Evolutionary conservation across 2,113 vertebrate species (phyloP).

Genomic region (Indri indri): DNA sequence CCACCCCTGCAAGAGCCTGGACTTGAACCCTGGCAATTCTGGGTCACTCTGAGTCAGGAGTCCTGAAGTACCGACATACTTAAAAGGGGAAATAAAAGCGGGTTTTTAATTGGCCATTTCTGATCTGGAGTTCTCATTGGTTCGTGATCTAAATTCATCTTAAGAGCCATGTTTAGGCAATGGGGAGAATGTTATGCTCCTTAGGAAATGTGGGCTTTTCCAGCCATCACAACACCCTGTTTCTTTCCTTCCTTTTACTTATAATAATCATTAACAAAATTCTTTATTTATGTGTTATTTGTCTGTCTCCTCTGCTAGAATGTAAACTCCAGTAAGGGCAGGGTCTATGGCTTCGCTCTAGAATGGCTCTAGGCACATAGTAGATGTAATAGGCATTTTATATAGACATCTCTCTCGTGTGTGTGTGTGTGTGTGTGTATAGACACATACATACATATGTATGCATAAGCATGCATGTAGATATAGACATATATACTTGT

Average conservation of each 20-base stretch:
- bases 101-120: constrained; percentile 11
- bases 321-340: neutral
- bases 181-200: neutral
- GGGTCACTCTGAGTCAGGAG: neutral
- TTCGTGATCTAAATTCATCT: neutral
- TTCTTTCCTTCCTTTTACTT: neutral
- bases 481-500: neutral
- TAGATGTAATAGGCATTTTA: neutral
- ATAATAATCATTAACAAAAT: neutral
- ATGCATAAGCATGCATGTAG: neutral
- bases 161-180: neutral
- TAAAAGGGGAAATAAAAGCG: constrained; percentile 16
- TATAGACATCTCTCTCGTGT: neutral
- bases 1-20: neutral
- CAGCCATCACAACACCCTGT: neutral
- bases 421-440: too few relatives aligned
- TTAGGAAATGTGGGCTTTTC: neutral
- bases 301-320: neutral
- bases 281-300: neutral
- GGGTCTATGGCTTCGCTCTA: neutral
- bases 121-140: neutral
- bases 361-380: neutral
- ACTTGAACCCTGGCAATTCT: neutral
- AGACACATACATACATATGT: neutral
- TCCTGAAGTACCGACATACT: neutral